Base-by-base conservation (phyloP, 1,140 invertebrate genomes). In the Mesaphorura yosii region DNA sequence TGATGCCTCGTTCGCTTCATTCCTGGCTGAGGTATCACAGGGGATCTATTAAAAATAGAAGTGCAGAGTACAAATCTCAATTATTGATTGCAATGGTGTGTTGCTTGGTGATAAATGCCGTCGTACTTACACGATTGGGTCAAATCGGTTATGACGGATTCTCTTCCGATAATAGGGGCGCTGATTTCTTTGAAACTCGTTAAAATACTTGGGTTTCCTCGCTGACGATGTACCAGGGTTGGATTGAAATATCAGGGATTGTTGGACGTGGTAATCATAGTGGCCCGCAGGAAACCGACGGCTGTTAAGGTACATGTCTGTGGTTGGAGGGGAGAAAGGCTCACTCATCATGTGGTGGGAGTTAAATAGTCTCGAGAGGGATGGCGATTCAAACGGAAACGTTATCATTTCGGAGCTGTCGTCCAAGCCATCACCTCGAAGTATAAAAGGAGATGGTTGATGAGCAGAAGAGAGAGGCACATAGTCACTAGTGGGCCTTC, bases 61-160 rank as follows among this genome's bases (percentile, higher is more conserved):
- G 92, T 88, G 14, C 85, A 86, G 57, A 92, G 82, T 1, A 91
- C 87, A 5, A 88, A 87, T 66, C 88, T 92, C 0, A 92, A n/a
- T n/a, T n/a, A n/a, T n/a, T n/a, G n/a, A n/a, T n/a, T n/a, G n/a
- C n/a, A n/a, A n/a, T n/a, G n/a, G n/a, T n/a, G n/a, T n/a, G n/a
- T n/a, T n/a, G n/a, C n/a, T n/a, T n/a, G n/a, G n/a, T n/a, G n/a
- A n/a, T n/a, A n/a, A n/a, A n/a, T n/a, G n/a, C n/a, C n/a, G n/a
- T n/a, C n/a, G n/a, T n/a, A n/a, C n/a, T n/a, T n/a, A n/a, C n/a
- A n/a, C 88, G 67, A 93, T 92, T 68, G 88, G 89, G 69, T 91
- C 87, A 34, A 52, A 48, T 22, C 56, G 55, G 44, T 44, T 48
- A 2, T 54, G 38, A 51, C 42, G 20, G n/a, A 31, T 28, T 52